Base-by-base conservation (phyloP, 2,888 invertebrate genomes). In the Polydrusus tereticollis region DNA sequence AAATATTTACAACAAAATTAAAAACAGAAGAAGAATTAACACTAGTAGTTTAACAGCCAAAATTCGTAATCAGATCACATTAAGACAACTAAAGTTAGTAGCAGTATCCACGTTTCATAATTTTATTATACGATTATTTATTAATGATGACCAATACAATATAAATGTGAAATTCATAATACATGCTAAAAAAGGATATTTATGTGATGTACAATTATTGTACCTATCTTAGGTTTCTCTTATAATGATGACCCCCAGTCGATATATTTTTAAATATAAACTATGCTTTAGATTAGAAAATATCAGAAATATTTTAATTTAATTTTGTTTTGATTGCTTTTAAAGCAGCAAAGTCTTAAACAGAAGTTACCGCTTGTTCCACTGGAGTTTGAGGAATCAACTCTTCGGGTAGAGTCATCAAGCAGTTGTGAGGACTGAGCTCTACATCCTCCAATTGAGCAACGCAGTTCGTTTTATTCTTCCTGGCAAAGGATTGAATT, bases 301-400 rank as follows among this genome's bases (percentile, higher is more conserved):
- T n/a, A n/a, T n/a, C n/a, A n/a, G n/a, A n/a, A n/a, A n/a, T n/a
- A n/a, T n/a, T n/a, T n/a, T n/a, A n/a, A n/a, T n/a, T n/a, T n/a
- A n/a, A n/a, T n/a, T n/a, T n/a, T n/a, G n/a, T n/a, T n/a, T n/a
- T n/a, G n/a, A n/a, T n/a, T n/a, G 5, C 7, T 4, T 29, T 29
- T 29, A 29, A 29, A 29, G 29, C 29, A 29, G 7, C 41, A 73
- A 76, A 6, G 38, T 57, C 18, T 57, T 43, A 21, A 60, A 65
- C 76, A 76, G 36, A 76, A 60, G 16, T 60, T 63, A 47, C 29
- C 2, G 67, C 33, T 47, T 67, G 62, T 5, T 64, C 63, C 6
- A 69, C 6, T 41, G 52, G 0, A 38, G 33, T 16, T n/a, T 33
- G 29, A 21, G 8, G 21, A 36, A 2, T 45, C n/a, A n/a, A 18